A percentile compares a stretch with the other conserved stretches of the same genome.
Conservation (phyloP, 2,113 vertebrate genomes). For the Azemiops feae region DNA sequence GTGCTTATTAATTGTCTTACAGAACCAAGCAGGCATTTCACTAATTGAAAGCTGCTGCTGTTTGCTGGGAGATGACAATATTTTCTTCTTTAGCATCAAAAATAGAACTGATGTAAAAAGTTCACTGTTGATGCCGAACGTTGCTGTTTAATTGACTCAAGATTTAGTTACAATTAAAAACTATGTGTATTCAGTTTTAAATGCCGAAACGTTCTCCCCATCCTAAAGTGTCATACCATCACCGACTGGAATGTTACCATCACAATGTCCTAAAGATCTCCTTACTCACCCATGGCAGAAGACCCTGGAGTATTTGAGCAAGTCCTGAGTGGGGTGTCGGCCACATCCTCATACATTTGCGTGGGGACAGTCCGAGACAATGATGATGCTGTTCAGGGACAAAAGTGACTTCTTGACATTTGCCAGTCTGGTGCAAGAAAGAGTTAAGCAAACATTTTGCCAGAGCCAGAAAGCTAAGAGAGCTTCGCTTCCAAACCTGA, state of each 20-base stretch:
- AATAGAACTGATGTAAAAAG: not conserved
- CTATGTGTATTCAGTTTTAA: not conserved
- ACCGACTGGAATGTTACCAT: too few species aligned
- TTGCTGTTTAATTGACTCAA: not conserved
- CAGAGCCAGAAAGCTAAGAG: not conserved
- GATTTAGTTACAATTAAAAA: not conserved
- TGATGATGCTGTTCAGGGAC: not conserved
- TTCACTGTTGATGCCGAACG: not conserved
- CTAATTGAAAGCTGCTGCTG: not conserved
- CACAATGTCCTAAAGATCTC: not conserved
- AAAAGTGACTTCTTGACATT: not conserved
- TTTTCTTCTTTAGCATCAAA: not conserved
- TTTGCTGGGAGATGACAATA: not conserved
- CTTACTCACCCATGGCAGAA: constrained; percentile 17
- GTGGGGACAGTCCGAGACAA: not conserved
- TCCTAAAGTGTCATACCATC: not conserved
- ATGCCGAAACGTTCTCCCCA: not conserved
- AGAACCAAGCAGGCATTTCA: not conserved
- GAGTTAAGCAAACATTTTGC: not conserved
- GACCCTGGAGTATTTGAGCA: not conserved
- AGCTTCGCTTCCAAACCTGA: too few species aligned
- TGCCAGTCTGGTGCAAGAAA: not conserved
- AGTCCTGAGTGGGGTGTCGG: not conserved
- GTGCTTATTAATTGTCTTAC: not conserved
- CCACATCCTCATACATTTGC: not conserved